Conservation (phyloP, 1,140 invertebrate genomes). For the Dryas iulia region DNA sequence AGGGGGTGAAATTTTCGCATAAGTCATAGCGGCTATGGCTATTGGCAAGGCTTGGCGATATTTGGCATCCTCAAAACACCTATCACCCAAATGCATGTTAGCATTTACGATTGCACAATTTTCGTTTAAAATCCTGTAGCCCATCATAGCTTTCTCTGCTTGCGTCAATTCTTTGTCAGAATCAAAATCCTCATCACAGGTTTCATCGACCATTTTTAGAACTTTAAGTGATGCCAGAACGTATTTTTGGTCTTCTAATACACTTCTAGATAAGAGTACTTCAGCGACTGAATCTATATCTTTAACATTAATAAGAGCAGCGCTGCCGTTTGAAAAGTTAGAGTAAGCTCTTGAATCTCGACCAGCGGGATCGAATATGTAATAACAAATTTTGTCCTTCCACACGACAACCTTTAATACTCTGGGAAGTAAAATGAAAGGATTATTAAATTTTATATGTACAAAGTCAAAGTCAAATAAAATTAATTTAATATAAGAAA, state of each 20-base stretch:
- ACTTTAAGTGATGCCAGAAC: constrained; percentile 74
- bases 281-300: constrained; percentile 71
- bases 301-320: constrained; percentile 77
- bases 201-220: constrained; percentile 70
- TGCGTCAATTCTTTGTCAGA: constrained; percentile 69
- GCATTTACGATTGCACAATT: constrained; percentile 79
- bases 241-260: constrained; percentile 78
- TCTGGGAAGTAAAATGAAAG: constrained; percentile 37
- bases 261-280: constrained; percentile 73
- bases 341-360: constrained; percentile 67
- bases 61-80: constrained; percentile 78
- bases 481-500: too few relatives aligned
- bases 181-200: constrained; percentile 73
- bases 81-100: constrained; percentile 79
- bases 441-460: too few relatives aligned
- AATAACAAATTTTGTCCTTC: constrained; percentile 79
- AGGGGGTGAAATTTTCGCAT: constrained; percentile 79
- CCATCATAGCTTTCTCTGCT: constrained; percentile 72
- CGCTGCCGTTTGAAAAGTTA: constrained; percentile 67
- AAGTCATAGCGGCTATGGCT: constrained; percentile 76
- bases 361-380: constrained; percentile 79
- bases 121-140: constrained; percentile 77
- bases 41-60: constrained; percentile 78
- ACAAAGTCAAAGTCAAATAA: too few relatives aligned
- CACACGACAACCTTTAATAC: constrained; percentile 77